These are phyloP conservation scores for Cylloceria caligata DNA, from an alignment of 2,888 invertebrate genomes.

Conservation along the genomic window DNA sequence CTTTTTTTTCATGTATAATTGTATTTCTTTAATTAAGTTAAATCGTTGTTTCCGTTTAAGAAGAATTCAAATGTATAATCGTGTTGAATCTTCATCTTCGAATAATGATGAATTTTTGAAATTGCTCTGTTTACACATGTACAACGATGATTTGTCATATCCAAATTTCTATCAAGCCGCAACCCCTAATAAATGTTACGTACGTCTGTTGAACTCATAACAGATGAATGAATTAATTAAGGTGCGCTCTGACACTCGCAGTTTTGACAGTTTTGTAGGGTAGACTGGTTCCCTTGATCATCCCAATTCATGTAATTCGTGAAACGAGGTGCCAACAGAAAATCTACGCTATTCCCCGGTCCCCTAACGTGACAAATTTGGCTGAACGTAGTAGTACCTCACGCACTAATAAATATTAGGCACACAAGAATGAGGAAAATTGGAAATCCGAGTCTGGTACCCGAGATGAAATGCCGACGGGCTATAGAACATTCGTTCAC, in stretches of 20 bases:
- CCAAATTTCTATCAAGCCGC: background rate
- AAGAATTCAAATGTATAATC: too few species aligned
- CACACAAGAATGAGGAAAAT: conserved; percentile 37
- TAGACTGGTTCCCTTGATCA: background rate
- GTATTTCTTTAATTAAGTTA: too few species aligned
- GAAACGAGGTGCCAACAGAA: conserved; percentile 40
- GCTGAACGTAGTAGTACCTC: background rate
- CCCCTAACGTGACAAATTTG: conserved; percentile 9
- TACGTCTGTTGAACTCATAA: conserved; percentile 3
- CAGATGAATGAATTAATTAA: conserved; percentile 12
- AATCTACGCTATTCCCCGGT: background rate
- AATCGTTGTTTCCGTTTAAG: too few species aligned
- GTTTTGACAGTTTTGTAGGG: background rate
- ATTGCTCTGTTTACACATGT: background rate
- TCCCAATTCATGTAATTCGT: background rate
- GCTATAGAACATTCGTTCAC: conserved; percentile 37
- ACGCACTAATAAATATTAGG: conserved; percentile 24
- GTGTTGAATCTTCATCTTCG: too few species aligned
- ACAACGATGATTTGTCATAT: background rate
- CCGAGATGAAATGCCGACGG: conserved; percentile 49
- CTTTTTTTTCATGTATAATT: too few species aligned
- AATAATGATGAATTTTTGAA: background rate
- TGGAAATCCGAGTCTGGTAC: conserved; percentile 9
- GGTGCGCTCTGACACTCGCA: background rate
- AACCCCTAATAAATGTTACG: background rate